These are phyloP conservation scores for Ptychobarbus kaznakovi DNA, from an alignment of 2,797 vertebrate genomes.

Conservation along the genomic window DNA sequence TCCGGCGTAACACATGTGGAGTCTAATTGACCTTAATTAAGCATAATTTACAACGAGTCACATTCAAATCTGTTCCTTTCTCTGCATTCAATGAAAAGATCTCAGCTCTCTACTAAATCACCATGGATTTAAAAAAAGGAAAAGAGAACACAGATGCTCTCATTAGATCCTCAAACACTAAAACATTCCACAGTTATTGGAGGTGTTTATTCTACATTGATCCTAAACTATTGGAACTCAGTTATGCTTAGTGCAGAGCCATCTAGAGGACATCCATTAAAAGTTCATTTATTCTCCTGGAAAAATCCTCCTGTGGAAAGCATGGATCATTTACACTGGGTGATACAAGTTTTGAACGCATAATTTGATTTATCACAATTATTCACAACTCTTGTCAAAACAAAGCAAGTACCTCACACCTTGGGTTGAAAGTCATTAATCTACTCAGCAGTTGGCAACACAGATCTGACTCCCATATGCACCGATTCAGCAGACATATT, in stretches of 20 bases:
- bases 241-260: slow-evolving; percentile 52
- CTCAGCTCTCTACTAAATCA: slow-evolving; percentile 16
- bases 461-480: background rate
- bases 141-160: slow-evolving; percentile 26
- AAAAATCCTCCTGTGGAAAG: slow-evolving; percentile 17
- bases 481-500: slow-evolving; percentile 22
- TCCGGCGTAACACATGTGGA: slow-evolving; percentile 16
- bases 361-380: slow-evolving; percentile 40
- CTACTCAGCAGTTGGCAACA: slow-evolving; percentile 18
- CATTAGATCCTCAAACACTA: background rate
- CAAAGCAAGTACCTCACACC: slow-evolving; percentile 47
- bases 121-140: background rate
- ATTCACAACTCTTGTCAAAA: slow-evolving; percentile 51
- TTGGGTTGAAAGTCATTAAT: slow-evolving; percentile 39
- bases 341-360: slow-evolving; percentile 40
- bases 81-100: slow-evolving; percentile 20
- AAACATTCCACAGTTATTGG: slow-evolving; percentile 26
- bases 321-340: slow-evolving; percentile 46
- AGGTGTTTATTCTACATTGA: slow-evolving; percentile 15
- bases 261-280: slow-evolving; percentile 52
- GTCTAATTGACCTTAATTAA: slow-evolving; percentile 40
- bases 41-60: slow-evolving; percentile 29
- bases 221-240: background rate
- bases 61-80: slow-evolving; percentile 1
- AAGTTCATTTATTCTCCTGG: slow-evolving; percentile 35